These are phyloP conservation scores for Phoebastria nigripes DNA, from an alignment of 2,797 vertebrate genomes.

Conservation along the genomic window DNA sequence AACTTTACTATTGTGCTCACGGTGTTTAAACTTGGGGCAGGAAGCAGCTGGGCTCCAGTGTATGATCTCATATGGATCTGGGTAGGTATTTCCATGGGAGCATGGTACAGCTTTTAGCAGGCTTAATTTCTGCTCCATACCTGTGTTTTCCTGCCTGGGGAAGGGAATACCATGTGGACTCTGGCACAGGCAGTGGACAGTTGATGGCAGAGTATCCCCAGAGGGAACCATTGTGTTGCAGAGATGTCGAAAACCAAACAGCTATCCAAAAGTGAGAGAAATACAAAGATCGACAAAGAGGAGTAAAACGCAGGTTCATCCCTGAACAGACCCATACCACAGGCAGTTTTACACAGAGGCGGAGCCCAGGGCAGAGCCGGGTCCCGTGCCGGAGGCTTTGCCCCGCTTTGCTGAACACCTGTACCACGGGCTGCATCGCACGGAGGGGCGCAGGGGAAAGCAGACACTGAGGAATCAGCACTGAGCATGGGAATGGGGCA, in stretches of 20 bases:
- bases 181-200: neutral
- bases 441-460: neutral
- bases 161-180: neutral
- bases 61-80: conserved; percentile 17
- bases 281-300: neutral
- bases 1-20: conserved; percentile 1
- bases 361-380: fast-evolving
- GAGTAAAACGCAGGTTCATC: neutral
- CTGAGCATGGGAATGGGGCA: neutral
- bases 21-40: conserved; percentile 24
- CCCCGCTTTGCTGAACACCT: neutral
- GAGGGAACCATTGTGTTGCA: neutral
- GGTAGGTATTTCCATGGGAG: neutral
- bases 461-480: neutral
- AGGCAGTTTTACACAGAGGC: neutral
- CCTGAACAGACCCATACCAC: neutral
- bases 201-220: neutral
- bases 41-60: conserved; percentile 46
- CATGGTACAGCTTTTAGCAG: neutral
- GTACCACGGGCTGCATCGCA: fast-evolving
- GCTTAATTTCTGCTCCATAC: neutral
- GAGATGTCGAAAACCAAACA: neutral
- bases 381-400: fast-evolving
- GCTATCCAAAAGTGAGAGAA: neutral
- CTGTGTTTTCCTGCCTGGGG: neutral